A percentile compares a stretch with the other conserved stretches of the same genome.
Evolutionary conservation across 2,888 invertebrate genomes (phyloP).

Genomic region (Melieria picta): DNA sequence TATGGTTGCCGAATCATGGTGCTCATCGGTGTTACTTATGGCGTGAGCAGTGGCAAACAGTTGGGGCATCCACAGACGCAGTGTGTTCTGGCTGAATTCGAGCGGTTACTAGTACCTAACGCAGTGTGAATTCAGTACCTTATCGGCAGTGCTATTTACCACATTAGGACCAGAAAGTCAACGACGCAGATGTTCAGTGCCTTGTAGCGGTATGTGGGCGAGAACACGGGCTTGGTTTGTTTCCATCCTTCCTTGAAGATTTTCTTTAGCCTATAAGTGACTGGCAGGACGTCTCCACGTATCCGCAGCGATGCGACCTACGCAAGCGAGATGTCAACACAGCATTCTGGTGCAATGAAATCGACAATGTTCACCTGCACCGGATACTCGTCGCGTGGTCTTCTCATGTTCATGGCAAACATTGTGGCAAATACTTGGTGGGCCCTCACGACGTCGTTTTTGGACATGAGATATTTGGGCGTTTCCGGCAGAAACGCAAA

Average conservation of each 20-base stretch:
- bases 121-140: too few relatives aligned
- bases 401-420: constrained; percentile 74
- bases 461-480: constrained; percentile 61
- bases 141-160: constrained; percentile 66
- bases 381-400: constrained; percentile 71
- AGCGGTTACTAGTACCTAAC: too few relatives aligned
- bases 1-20: too few relatives aligned
- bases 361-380: constrained; percentile 65
- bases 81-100: too few relatives aligned
- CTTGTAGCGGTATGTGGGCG: constrained; percentile 71
- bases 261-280: not conserved
- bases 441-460: constrained; percentile 57
- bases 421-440: constrained; percentile 67
- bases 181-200: constrained; percentile 73
- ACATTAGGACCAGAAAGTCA: constrained; percentile 73
- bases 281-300: not conserved
- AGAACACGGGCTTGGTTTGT: constrained; percentile 75
- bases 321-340: not conserved
- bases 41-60: too few relatives aligned
- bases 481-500: constrained; percentile 56
- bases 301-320: not conserved
- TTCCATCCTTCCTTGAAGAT: constrained; percentile 67
- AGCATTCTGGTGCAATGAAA: not conserved
- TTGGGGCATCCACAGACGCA: too few relatives aligned
- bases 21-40: too few relatives aligned